Percentiles rank a stretch among this genome's conserved stretches.
Evolutionary conservation across 2,113 vertebrate species (phyloP).

Genomic region (Pycnonotus jocosus): DNA sequence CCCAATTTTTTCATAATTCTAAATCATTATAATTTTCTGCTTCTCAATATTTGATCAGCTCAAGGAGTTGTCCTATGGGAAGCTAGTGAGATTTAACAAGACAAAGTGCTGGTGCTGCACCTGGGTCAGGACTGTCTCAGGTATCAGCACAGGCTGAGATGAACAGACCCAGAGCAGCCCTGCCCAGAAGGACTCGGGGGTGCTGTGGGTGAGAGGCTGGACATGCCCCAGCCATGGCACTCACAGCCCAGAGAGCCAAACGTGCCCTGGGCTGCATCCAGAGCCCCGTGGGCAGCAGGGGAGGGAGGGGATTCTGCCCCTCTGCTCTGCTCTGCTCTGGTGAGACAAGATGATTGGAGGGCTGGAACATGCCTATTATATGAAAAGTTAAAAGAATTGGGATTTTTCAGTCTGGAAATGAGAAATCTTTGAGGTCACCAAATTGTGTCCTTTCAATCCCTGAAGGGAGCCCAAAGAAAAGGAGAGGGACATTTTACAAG

Average conservation of each 20-base stretch:
- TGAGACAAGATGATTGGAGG: background rate
- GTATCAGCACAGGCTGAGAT: background rate
- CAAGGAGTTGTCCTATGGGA: background rate
- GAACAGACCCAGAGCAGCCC: fast-evolving
- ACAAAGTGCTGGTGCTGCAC: background rate
- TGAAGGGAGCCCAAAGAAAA: background rate
- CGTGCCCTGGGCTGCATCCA: background rate
- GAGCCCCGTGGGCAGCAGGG: fast-evolving
- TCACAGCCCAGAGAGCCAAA: background rate
- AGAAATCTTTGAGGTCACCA: background rate
- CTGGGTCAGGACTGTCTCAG: fast-evolving
- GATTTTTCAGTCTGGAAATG: background rate
- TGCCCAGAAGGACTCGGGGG: background rate
- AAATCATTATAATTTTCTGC: background rate
- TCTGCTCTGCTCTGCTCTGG: background rate
- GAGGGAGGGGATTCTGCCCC: background rate
- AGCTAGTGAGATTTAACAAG: background rate
- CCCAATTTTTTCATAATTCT: background rate
- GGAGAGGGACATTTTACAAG: background rate
- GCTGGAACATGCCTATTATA: background rate
- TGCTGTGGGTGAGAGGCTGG: background rate
- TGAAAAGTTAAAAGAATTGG: background rate
- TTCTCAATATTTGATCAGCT: background rate
- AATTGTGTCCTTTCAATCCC: background rate
- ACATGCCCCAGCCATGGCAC: background rate